Evolutionary conservation across 2,888 invertebrate species (phyloP), one percentile per base, ranked within the genome.

Genomic region (Anodontia alba): DNA sequence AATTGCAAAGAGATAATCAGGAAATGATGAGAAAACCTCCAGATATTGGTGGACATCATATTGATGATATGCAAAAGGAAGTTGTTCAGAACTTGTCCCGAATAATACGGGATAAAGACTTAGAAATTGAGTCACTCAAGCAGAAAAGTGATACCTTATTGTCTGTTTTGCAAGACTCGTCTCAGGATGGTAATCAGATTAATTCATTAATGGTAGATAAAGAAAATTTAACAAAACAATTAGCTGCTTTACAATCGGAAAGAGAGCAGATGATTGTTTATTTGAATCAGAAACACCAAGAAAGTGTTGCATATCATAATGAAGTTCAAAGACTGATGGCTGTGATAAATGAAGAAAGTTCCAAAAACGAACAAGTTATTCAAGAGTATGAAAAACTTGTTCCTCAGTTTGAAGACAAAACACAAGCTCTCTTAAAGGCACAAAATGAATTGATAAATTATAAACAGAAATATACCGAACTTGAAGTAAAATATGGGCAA

Each of bases 221-320:
- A 54, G 93, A 94, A 78, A 95, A 94, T 67, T 94, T 95, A 62
- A 71, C 79, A 36, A 89, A 87, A 71, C 96, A 96, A 62, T 96
- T 97, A 90, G 95, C 97, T n/a, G 96, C 97, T 23, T 96, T 93
- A 38, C 93, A 93, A 75, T 80, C 87, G 3, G 95, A 95, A 83
- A 84, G 95, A 43, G 94, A 95, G 66, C 94, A 95, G 83, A 93
- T 95, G 84, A 91, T 95, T 29, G 84, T 88, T 3, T 93, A 93
- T 29, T 90, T 98, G 0, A 97, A 97, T 90, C 95, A 96, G 77
- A 98, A 98, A 94, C 98, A 98, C 91, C 96, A 97, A 80, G 98
- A 98, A 95, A 97, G 96, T 92, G 94, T 97, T 38, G 96, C 96
- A 83, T 98, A 98, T 93, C 97, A 98, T 91, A 96, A 95, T 42